Percentiles rank a stretch among this genome's conserved stretches.
Conservation (phyloP, 2,888 invertebrate genomes). For the Bombyx huttoni region DNA sequence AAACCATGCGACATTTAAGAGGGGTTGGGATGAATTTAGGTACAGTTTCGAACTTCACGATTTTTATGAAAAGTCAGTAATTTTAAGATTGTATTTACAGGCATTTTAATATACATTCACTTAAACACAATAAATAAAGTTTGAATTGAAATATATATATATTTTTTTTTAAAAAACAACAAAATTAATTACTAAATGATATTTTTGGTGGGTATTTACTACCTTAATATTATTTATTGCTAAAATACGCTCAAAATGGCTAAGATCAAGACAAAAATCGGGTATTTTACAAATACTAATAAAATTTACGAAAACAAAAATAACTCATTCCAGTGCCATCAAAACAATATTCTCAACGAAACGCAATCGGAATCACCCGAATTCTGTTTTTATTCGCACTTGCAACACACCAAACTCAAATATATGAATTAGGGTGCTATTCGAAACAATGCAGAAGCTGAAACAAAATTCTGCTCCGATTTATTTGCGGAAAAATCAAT, state of each 20-base stretch:
- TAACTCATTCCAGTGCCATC: too few relatives aligned
- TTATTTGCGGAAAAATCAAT: slow-evolving; percentile 71
- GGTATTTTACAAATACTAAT: too few relatives aligned
- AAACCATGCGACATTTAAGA: slow-evolving; percentile 48
- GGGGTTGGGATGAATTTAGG: slow-evolving; percentile 12
- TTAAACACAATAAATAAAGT: too few relatives aligned
- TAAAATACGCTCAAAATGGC: too few relatives aligned
- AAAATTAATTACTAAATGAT: too few relatives aligned
- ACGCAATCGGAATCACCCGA: background rate
- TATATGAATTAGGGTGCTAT: slow-evolving; percentile 18
- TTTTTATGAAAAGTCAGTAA: background rate
- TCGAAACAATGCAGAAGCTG: slow-evolving; percentile 27
- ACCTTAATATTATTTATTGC: too few relatives aligned
- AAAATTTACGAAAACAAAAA: too few relatives aligned
- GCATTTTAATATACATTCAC: too few relatives aligned
- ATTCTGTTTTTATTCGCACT: background rate
- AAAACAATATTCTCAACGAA: background rate
- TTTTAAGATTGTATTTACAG: background rate
- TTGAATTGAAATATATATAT: too few relatives aligned
- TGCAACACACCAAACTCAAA: background rate
- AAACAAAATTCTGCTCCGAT: slow-evolving; percentile 38
- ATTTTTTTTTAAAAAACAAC: too few relatives aligned
- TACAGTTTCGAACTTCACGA: background rate
- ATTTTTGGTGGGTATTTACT: too few relatives aligned
- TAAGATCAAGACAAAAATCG: too few relatives aligned